A percentile compares a stretch with the other conserved stretches of the same genome.
Conservation (phyloP, 1,140 invertebrate genomes). For the Drosophila kohkoa region DNA sequence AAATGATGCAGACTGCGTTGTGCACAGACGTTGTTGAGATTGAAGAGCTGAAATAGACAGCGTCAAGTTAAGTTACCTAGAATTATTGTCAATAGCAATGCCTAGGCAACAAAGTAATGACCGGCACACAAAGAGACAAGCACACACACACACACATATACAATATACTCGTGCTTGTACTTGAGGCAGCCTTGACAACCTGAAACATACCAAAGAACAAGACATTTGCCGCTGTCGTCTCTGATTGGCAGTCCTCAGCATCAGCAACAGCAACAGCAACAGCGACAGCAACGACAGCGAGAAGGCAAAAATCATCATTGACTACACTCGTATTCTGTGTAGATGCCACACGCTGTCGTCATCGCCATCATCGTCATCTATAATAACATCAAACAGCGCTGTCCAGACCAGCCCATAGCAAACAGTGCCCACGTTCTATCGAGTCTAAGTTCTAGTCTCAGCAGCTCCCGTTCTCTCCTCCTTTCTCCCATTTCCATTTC, state of each 20-base stretch:
- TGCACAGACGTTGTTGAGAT: slow-evolving; percentile 37
- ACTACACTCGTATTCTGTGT: slow-evolving; percentile 19
- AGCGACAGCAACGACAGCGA: background rate
- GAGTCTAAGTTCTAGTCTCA: slow-evolving; percentile 29
- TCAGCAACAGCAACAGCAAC: background rate
- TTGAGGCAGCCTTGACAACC: slow-evolving; percentile 71
- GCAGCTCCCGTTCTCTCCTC: slow-evolving; percentile 36
- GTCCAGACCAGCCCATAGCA: slow-evolving; percentile 62
- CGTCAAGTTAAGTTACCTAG: slow-evolving; percentile 58
- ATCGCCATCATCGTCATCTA: slow-evolving; percentile 79
- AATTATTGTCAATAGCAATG: slow-evolving; percentile 77
- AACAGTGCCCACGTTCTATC: slow-evolving; percentile 22
- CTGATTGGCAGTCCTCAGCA: slow-evolving; percentile 71
- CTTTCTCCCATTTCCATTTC: background rate
- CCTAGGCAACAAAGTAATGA: slow-evolving; percentile 79
- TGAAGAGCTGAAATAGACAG: slow-evolving; percentile 44
- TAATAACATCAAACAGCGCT: slow-evolving; percentile 80
- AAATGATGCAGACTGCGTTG: slow-evolving; percentile 7
- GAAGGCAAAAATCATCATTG: slow-evolving; percentile 47
- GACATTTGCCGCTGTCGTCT: slow-evolving; percentile 72
- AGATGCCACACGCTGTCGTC: slow-evolving; percentile 48
- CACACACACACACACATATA: slow-evolving; percentile 12
- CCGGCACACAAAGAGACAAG: slow-evolving; percentile 31
- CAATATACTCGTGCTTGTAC: slow-evolving; percentile 43
- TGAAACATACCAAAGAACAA: slow-evolving; percentile 75